These are phyloP conservation scores for Orientallactaga bullata DNA, from an alignment of 2,113 vertebrate genomes.

Conservation along the genomic window DNA sequence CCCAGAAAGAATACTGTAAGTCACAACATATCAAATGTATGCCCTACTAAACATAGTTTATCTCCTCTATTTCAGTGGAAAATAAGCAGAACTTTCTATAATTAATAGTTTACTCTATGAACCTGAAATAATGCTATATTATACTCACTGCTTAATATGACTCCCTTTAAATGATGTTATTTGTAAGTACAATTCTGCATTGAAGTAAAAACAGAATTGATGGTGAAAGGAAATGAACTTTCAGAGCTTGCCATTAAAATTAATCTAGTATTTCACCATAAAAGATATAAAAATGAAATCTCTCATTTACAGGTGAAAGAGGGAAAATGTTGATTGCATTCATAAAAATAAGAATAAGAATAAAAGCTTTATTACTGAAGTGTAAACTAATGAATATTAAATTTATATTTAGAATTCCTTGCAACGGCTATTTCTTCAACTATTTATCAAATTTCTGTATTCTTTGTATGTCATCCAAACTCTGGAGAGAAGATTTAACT, in stretches of 20 bases:
- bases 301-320: conserved; percentile 83
- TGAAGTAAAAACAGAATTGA: conserved; percentile 83
- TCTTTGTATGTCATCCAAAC: conserved; percentile 11
- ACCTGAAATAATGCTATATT: conserved; percentile 78
- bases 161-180: conserved; percentile 79
- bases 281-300: conserved; percentile 82
- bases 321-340: conserved; percentile 75
- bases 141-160: conserved; percentile 77
- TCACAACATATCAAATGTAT: neutral
- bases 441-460: conserved; percentile 28
- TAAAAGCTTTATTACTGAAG: conserved; percentile 68
- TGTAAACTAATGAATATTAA: conserved; percentile 75
- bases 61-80: conserved; percentile 68
- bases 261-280: conserved; percentile 81
- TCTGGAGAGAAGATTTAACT: neutral
- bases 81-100: conserved; percentile 76
- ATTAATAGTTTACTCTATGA: conserved; percentile 83
- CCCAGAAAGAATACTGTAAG: neutral
- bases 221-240: conserved; percentile 85
- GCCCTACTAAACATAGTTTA: conserved; percentile 45
- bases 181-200: conserved; percentile 84
- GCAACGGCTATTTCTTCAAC: conserved; percentile 47
- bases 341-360: conserved; percentile 79
- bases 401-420: conserved; percentile 42
- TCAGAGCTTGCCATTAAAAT: conserved; percentile 83